Conservation (phyloP, 2,113 vertebrate genomes). For the Nothobranchius kuhntae region DNA sequence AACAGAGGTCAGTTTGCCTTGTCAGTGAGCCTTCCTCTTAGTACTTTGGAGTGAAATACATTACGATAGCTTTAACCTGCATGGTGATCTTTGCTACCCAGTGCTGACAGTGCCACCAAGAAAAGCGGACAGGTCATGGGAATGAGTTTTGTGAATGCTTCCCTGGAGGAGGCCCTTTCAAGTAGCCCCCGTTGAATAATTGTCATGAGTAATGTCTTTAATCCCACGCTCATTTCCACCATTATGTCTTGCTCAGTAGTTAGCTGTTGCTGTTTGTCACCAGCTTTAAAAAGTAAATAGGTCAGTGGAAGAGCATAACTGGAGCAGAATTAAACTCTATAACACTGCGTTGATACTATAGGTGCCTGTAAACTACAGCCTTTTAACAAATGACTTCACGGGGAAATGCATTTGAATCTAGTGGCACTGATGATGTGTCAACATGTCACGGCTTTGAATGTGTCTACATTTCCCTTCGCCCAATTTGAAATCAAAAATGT, state of each 20-base stretch:
- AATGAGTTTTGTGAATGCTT: slow-evolving; percentile 48
- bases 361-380: slow-evolving; percentile 49
- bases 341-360: slow-evolving; percentile 53
- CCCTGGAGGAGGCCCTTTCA: slow-evolving; percentile 34
- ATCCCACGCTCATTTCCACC: slow-evolving; percentile 56
- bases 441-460: slow-evolving; percentile 46
- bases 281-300: slow-evolving; percentile 64
- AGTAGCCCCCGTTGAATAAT: slow-evolving; percentile 52
- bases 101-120: slow-evolving; percentile 47
- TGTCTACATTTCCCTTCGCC: slow-evolving; percentile 43
- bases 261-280: slow-evolving; percentile 50
- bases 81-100: slow-evolving; percentile 27
- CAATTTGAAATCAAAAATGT: slow-evolving; percentile 59
- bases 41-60: slow-evolving; percentile 52
- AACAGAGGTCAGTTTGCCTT: slow-evolving; percentile 66
- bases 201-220: slow-evolving; percentile 66
- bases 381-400: slow-evolving; percentile 54
- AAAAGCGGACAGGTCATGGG: slow-evolving; percentile 54
- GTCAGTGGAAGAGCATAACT: slow-evolving; percentile 67
- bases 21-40: slow-evolving; percentile 71
- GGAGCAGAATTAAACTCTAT: slow-evolving; percentile 68
- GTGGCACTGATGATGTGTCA: slow-evolving; percentile 57
- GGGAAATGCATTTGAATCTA: slow-evolving; percentile 49
- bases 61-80: slow-evolving; percentile 48
- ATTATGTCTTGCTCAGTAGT: slow-evolving; percentile 60